phyloP scores from a whole-genome alignment of 2,888 invertebrate species.

The Mythimna impura region DNA sequence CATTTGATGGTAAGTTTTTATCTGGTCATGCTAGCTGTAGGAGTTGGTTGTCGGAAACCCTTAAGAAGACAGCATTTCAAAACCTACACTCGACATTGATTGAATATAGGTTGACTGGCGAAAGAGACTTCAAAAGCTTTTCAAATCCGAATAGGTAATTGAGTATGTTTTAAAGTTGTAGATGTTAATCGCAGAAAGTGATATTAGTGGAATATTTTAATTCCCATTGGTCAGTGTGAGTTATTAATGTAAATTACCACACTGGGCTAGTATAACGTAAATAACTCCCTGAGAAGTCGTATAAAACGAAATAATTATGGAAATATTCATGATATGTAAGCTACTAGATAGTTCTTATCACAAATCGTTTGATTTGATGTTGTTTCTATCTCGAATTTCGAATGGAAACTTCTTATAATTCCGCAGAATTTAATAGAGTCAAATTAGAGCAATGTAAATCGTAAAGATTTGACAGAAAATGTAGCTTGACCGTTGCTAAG shows the following conservation, averaged over 20 bases:
- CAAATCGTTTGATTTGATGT: neutral
- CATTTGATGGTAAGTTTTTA: neutral
- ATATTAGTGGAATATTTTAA: neutral
- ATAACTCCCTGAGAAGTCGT: neutral
- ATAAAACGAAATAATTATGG: conserved; percentile 1
- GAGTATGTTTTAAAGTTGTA: no score
- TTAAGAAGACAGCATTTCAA: neutral
- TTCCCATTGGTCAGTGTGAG: neutral
- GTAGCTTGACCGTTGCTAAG: neutral
- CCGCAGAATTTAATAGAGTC: neutral
- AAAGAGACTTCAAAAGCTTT: neutral
- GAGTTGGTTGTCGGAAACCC: neutral
- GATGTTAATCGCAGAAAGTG: no score
- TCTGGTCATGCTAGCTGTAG: neutral
- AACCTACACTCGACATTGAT: neutral
- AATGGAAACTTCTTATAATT: neutral
- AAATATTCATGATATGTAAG: neutral
- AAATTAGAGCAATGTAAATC: neutral
- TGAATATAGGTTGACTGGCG: neutral
- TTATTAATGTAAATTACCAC: conserved; percentile 3
- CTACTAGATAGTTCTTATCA: neutral
- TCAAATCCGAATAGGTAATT: neutral
- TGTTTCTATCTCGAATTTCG: neutral
- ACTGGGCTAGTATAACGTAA: neutral
- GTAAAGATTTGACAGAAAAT: neutral